Conservation (phyloP, 2,113 vertebrate species). For the Cochlearius cochlearius region DNA sequence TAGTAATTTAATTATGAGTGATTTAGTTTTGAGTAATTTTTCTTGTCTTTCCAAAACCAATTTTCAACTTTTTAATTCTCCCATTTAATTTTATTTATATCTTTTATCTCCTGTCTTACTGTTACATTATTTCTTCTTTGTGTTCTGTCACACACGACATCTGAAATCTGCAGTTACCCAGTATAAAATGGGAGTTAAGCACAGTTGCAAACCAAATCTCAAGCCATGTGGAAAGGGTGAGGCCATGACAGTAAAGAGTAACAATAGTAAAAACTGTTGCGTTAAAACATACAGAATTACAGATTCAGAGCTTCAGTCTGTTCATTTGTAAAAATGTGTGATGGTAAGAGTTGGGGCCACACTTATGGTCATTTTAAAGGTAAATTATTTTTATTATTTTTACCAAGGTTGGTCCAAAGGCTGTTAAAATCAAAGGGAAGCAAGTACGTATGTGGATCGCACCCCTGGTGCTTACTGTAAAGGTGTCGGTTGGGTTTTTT, state of each 20-base stretch:
- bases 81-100: neutral
- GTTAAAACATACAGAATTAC: neutral
- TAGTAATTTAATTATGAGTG: neutral
- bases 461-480: neutral
- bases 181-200: neutral
- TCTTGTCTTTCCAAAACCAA: neutral
- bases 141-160: neutral
- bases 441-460: rapidly evolving
- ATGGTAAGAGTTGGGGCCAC: neutral
- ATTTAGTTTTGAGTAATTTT: neutral
- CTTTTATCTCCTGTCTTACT: neutral
- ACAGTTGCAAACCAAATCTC: neutral
- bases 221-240: neutral
- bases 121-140: neutral
- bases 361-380: neutral
- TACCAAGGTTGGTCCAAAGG: neutral
- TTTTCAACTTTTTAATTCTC: neutral
- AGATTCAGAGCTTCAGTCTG: neutral
- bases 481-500: too few species aligned
- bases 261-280: neutral
- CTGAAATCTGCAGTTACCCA: neutral
- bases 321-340: neutral
- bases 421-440: neutral
- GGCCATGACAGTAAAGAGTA: neutral
- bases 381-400: neutral